These are phyloP conservation scores for Chlorops oryzae DNA, from an alignment of 1,140 invertebrate genomes.

Conservation along the genomic window DNA sequence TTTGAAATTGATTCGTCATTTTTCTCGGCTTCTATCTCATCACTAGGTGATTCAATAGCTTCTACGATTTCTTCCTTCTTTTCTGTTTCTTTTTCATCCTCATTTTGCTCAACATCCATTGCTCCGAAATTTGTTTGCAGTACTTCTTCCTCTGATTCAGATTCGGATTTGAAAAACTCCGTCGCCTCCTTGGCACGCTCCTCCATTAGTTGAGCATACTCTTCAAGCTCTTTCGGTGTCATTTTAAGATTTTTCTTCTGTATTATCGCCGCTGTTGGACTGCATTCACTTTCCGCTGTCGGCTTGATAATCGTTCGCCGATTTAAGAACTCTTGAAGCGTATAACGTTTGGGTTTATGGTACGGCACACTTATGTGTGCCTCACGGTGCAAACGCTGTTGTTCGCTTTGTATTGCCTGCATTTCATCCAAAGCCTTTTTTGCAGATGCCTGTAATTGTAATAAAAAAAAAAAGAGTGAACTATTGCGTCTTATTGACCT, in stretches of 20 bases:
- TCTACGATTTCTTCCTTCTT: neutral
- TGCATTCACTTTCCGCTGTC: constrained; percentile 22
- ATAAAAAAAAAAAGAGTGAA: neutral
- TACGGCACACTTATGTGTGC: constrained; percentile 60
- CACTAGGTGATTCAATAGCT: too few species aligned
- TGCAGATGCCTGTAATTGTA: constrained; percentile 41
- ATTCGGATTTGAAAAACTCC: constrained; percentile 54
- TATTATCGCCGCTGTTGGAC: constrained; percentile 23
- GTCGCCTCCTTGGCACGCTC: constrained; percentile 52
- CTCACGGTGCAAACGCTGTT: constrained; percentile 60
- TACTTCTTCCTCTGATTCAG: constrained; percentile 38
- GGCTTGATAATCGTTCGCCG: constrained; percentile 38
- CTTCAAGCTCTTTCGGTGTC: constrained; percentile 46
- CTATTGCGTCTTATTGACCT: neutral
- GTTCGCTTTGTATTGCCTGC: constrained; percentile 49
- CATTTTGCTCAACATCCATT: neutral
- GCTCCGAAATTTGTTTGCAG: constrained; percentile 5
- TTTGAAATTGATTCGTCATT: too few species aligned
- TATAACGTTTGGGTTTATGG: constrained; percentile 64
- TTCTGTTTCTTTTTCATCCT: constrained; percentile 38
- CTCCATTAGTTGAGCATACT: constrained; percentile 51
- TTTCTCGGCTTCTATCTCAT: too few species aligned
- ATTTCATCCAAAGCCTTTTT: constrained; percentile 47
- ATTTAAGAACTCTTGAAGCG: constrained; percentile 62
- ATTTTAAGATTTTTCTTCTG: constrained; percentile 47